These are phyloP conservation scores for Heliconius sara DNA, from an alignment of 2,888 invertebrate species.

Conservation along the genomic window DNA sequence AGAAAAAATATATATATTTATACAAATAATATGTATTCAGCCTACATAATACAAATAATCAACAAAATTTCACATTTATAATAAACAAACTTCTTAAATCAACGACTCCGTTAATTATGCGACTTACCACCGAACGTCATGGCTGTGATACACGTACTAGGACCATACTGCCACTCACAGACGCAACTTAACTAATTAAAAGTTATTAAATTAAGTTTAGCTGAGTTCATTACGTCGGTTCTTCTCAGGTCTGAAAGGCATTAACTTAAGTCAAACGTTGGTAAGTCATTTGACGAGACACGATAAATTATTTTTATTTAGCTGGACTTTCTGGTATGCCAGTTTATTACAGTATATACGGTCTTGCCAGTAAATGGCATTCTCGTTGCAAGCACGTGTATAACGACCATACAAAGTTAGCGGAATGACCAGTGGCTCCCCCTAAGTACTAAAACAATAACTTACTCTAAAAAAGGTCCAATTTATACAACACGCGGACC, in stretches of 20 bases:
- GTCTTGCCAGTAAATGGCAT: neutral
- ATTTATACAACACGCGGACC: conserved; percentile 40
- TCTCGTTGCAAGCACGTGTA: conserved; percentile 3
- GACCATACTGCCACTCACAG: neutral
- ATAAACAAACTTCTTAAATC: conserved; percentile 40
- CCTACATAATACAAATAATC: conserved; percentile 35
- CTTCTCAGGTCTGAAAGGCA: neutral
- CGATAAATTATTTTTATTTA: neutral
- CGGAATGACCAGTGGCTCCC: conserved; percentile 59
- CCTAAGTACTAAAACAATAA: conserved; percentile 73
- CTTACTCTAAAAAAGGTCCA: conserved; percentile 44
- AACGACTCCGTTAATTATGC: conserved; percentile 45
- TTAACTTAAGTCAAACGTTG: neutral
- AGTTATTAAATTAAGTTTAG: neutral
- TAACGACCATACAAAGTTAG: conserved; percentile 54
- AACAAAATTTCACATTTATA: conserved; percentile 38
- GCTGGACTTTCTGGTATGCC: neutral
- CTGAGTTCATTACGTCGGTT: neutral
- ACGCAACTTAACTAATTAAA: neutral
- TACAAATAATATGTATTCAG: conserved; percentile 2
- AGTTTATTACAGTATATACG: no score
- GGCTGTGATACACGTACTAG: conserved; percentile 2
- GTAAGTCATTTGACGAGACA: neutral
- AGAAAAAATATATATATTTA: conserved; percentile 7
- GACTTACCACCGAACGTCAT: conserved; percentile 29